A percentile compares a stretch with the other conserved stretches of the same genome.
phyloP scores from a whole-genome alignment of 2,797 vertebrate genomes.

The Acipenser oxyrinchus region DNA sequence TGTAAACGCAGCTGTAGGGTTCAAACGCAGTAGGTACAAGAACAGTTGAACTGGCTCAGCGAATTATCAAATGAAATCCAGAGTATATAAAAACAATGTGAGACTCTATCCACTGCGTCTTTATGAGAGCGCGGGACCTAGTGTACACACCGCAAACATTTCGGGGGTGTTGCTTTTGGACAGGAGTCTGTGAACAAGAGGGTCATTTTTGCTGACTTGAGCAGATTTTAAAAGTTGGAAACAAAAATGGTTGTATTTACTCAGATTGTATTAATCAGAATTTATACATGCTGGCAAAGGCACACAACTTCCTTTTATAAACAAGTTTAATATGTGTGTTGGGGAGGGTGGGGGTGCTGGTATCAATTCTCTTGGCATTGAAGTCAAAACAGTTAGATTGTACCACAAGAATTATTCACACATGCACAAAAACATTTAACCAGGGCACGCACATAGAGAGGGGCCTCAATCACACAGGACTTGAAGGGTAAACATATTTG shows the following conservation, averaged over 20 bases:
- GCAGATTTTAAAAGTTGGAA: neutral
- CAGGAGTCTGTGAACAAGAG: constrained; percentile 19
- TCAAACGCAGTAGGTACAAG: neutral
- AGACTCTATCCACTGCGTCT: constrained; percentile 31
- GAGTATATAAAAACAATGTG: constrained; percentile 43
- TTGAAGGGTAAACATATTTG: no score
- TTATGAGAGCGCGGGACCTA: constrained; percentile 20
- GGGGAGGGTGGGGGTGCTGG: neutral
- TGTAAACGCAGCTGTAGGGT: neutral
- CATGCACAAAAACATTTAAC: constrained; percentile 41
- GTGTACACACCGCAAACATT: constrained; percentile 24
- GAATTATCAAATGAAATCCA: constrained; percentile 39
- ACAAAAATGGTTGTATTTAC: constrained; percentile 1
- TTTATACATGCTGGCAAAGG: neutral
- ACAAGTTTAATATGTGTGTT: neutral
- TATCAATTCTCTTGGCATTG: neutral
- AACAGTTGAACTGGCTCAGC: constrained; percentile 14
- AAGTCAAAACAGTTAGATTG: neutral
- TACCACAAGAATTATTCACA: constrained; percentile 22
- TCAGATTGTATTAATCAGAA: constrained; percentile 15
- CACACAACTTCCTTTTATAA: neutral
- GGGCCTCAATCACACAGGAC: no score
- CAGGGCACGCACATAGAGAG: constrained; percentile 13
- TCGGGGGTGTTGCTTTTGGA: constrained; percentile 39
- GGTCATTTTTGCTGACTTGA: constrained; percentile 31